Evolutionary conservation across 2,888 invertebrate genomes (phyloP).

Genomic region (Carterocephalus palaemon): DNA sequence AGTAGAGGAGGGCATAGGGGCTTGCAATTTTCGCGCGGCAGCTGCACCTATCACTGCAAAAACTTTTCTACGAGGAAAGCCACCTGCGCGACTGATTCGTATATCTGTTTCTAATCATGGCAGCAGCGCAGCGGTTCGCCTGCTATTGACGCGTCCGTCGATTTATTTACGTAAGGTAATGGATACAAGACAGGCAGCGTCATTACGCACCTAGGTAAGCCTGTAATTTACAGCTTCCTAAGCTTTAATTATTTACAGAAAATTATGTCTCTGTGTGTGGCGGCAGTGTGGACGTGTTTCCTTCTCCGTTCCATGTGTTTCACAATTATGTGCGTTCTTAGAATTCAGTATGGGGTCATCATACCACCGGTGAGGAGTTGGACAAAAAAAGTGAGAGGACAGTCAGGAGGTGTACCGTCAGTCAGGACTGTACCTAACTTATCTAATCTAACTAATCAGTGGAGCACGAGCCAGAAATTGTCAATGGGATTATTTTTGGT

Average conservation of each 20-base stretch:
- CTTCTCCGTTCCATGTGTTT: too few relatives aligned
- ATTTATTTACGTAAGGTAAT: conserved; percentile 20
- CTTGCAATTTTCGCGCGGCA: conserved; percentile 71
- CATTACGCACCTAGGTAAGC: conserved; percentile 13
- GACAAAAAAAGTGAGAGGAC: too few relatives aligned
- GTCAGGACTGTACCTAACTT: too few relatives aligned
- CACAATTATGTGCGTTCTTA: too few relatives aligned
- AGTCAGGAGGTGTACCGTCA: too few relatives aligned
- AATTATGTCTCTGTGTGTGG: too few relatives aligned
- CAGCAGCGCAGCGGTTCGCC: conserved; percentile 30
- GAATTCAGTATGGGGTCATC: too few relatives aligned
- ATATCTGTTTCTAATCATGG: conserved; percentile 40
- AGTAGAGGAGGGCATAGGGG: conserved; percentile 66
- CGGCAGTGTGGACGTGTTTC: too few relatives aligned
- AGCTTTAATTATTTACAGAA: background rate
- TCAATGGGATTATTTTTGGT: too few relatives aligned
- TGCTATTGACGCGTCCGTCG: conserved; percentile 17
- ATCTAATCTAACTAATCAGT: too few relatives aligned
- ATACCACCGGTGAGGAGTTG: too few relatives aligned
- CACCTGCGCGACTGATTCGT: conserved; percentile 65
- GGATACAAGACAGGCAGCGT: conserved; percentile 10
- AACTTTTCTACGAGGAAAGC: conserved; percentile 65
- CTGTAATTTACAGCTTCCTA: conserved; percentile 2
- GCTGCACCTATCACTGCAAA: conserved; percentile 71
- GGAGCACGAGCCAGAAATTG: too few relatives aligned